A percentile compares a stretch with the other conserved stretches of the same genome.
These are phyloP conservation scores for Megalops atlanticus DNA, from an alignment of 2,113 vertebrate species.

Conservation along the genomic window DNA sequence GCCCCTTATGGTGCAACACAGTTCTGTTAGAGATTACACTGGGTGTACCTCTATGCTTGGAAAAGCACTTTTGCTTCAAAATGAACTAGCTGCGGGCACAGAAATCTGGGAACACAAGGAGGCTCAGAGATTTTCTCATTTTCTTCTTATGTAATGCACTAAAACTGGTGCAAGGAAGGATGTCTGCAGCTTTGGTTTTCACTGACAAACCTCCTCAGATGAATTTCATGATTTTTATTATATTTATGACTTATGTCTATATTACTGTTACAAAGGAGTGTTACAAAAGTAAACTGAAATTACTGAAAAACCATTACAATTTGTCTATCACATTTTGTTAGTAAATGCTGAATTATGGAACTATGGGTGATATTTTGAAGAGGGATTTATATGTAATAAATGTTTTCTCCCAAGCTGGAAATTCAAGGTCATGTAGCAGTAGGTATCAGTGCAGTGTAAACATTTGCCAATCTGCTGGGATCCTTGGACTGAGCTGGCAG, in stretches of 20 bases:
- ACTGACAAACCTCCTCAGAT: no score
- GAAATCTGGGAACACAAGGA: not conserved
- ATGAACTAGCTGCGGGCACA: not conserved
- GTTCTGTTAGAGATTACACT: not conserved
- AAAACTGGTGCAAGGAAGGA: not conserved
- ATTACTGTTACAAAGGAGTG: no score
- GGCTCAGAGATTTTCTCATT: not conserved
- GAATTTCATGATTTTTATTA: no score
- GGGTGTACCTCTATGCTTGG: not conserved
- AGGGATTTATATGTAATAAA: not conserved
- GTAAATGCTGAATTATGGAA: no score
- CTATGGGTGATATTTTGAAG: no score
- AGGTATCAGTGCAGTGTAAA: not conserved
- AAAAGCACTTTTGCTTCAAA: not conserved
- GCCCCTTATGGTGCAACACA: not conserved
- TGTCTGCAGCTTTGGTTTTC: no score
- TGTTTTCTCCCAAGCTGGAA: not conserved
- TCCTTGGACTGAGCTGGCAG: constrained; percentile 12
- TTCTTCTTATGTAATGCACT: not conserved
- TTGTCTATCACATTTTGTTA: no score
- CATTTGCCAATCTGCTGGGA: not conserved
- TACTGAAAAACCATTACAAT: no score
- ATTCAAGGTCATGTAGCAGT: not conserved
- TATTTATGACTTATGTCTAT: no score
- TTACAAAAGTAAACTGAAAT: no score